Evolutionary conservation across 1,140 invertebrate species (phyloP).

Genomic region (Drosophila busckii): DNA sequence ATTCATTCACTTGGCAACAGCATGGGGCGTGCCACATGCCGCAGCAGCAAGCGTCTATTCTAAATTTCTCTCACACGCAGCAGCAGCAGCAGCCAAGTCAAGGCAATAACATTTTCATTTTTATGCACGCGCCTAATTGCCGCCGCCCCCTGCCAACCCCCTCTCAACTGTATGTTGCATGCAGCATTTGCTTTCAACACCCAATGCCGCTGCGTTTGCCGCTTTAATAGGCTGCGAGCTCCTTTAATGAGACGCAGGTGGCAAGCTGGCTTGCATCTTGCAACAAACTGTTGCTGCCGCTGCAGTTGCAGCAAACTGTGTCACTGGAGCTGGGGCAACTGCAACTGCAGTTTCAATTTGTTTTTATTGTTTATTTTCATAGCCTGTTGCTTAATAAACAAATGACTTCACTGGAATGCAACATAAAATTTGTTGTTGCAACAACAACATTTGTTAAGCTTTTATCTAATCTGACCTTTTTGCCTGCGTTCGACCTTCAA

Average conservation of each 20-base stretch:
- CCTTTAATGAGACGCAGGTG: conserved; percentile 33
- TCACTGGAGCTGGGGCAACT: conserved; percentile 55
- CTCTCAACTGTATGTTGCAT: conserved; percentile 47
- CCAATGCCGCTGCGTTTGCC: conserved; percentile 46
- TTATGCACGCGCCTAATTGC: conserved; percentile 28
- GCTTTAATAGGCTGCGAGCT: conserved; percentile 50
- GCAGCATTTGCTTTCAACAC: conserved; percentile 54
- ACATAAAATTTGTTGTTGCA: conserved; percentile 33
- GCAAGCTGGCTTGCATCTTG: no score
- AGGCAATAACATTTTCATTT: conserved; percentile 59
- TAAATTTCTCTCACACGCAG: conserved; percentile 5
- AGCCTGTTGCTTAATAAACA: conserved; percentile 42
- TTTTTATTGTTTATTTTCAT: conserved; percentile 42
- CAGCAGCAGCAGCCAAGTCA: no score
- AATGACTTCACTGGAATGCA: conserved; percentile 29
- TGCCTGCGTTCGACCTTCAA: conserved; percentile 24
- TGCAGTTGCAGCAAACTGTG: conserved; percentile 46
- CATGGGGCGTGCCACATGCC: conserved; percentile 5
- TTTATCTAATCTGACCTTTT: conserved; percentile 53
- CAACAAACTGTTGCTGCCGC: conserved; percentile 31
- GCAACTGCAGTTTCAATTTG: conserved; percentile 12
- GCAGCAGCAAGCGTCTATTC: conserved; percentile 2
- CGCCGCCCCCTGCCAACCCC: neutral
- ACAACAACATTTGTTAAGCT: conserved; percentile 23
- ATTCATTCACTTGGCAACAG: conserved; percentile 27